Base-by-base conservation (phyloP, 1,140 invertebrate species). In the Solen grandis region DNA sequence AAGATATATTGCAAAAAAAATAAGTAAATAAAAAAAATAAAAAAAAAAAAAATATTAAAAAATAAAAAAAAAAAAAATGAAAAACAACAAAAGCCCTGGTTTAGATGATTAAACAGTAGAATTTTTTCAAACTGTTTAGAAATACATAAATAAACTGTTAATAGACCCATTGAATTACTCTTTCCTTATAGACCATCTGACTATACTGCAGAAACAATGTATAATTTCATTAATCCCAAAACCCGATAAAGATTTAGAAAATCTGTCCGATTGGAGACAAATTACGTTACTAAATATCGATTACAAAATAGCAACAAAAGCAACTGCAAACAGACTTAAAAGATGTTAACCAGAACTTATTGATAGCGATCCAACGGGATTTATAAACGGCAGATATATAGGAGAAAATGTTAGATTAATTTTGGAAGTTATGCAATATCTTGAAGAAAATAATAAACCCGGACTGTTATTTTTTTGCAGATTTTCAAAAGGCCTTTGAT, bases 251-350 rank as follows among this genome's bases (percentile, higher is more conserved):
- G 29, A 69, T 59, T 13, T 13, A 2, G 31, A 29, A 59, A 33
- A 8, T 14, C 2, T 79, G 14, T 35, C n/a, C 41, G 70, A 79
- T 35, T 79, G 52, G 52, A 22, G 76, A 19, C 76, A 63, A 38
- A 60, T 79, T 25, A 59, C 16, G 19, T 68, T 68, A 68, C 19
- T 46, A 19, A 68, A 68, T 68, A 25, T 68, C 5, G 5, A 41
- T 68, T 68, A 68, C 25, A 68, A 68, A 46, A 68, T 68, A n/a
- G 63, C 63, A n/a, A n/a, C n/a, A n/a, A n/a, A n/a, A n/a, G n/a
- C n/a, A n/a, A n/a, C n/a, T n/a, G n/a, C n/a, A n/a, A 68, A 68
- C 25, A 8, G 63, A n/a, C 14, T 68, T 14, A 46, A 68, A 1
- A 38, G 50, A 19, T 19, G 38, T 19, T 22, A 41, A n/a, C 41